phyloP scores from a whole-genome alignment of 2,113 vertebrate genomes.

The Podarcis raffonei region DNA sequence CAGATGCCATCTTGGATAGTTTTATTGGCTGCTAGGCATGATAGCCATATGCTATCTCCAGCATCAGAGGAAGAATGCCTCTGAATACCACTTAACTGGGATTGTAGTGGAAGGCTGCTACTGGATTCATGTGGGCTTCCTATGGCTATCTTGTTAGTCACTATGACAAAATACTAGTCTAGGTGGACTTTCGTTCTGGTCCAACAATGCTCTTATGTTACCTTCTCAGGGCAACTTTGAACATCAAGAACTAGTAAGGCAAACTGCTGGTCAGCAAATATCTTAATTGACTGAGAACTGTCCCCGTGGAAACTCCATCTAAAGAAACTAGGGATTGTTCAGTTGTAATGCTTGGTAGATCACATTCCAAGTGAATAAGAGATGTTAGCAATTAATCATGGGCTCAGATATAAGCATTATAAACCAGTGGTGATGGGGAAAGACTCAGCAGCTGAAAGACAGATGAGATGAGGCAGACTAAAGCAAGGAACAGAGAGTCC shows the following conservation, averaged over 20 bases:
- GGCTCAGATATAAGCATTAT: not conserved
- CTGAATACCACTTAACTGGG: too few relatives aligned
- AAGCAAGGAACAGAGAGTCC: slow-evolving; percentile 27
- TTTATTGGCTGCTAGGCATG: too few relatives aligned
- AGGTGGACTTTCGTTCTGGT: too few relatives aligned
- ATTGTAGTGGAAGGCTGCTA: too few relatives aligned
- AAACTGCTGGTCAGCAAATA: not conserved
- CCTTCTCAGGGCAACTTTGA: not conserved
- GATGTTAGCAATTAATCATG: slow-evolving; percentile 22
- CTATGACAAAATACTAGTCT: too few relatives aligned
- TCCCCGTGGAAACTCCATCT: not conserved
- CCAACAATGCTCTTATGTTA: not conserved
- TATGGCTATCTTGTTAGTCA: too few relatives aligned
- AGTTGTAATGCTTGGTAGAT: not conserved
- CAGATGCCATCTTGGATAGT: too few relatives aligned
- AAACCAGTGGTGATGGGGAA: not conserved
- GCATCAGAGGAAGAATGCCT: too few relatives aligned
- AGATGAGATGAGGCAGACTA: slow-evolving; percentile 31
- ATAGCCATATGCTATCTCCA: too few relatives aligned
- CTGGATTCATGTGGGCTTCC: too few relatives aligned
- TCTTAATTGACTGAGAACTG: not conserved
- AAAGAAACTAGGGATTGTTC: not conserved
- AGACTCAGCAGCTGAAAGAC: slow-evolving; percentile 32
- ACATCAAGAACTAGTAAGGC: not conserved
- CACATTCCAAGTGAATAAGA: not conserved